phyloP scores from a whole-genome alignment of 2,113 vertebrate genomes.

The Ovis canadensis region DNA sequence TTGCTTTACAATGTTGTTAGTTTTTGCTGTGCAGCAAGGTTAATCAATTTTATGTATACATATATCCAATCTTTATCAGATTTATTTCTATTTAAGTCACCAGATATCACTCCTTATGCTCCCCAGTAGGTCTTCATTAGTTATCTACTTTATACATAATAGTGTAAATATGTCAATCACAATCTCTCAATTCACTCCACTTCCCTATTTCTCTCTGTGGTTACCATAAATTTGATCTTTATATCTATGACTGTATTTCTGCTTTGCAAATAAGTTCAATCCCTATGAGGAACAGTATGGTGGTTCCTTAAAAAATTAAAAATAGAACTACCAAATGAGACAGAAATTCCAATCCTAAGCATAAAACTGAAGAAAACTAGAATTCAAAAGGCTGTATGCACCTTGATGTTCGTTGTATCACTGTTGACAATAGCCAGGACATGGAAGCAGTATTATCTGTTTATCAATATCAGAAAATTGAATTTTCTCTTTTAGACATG shows the following conservation, averaged over 20 bases:
- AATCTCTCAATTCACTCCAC: background rate
- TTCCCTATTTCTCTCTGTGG: background rate
- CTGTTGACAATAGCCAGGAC: background rate
- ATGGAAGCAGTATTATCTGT: background rate
- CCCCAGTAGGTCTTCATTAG: background rate
- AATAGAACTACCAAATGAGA: background rate
- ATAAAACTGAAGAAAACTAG: background rate
- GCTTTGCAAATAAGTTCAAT: background rate
- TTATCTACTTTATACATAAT: background rate
- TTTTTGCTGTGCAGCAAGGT: background rate
- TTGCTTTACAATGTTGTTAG: background rate
- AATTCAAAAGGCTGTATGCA: background rate
- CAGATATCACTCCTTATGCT: background rate
- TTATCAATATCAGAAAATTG: background rate
- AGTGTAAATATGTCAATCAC: background rate
- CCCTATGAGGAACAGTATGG: background rate
- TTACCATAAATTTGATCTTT: background rate
- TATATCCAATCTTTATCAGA: background rate
- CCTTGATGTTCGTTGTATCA: background rate
- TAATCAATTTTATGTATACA: background rate
- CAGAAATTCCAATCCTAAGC: background rate
- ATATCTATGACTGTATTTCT: background rate
- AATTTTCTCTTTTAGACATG: background rate
- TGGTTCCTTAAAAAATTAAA: background rate
- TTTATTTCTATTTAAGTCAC: background rate